phyloP scores from a whole-genome alignment of 2,888 invertebrate genomes.

The Elmis aenea region DNA sequence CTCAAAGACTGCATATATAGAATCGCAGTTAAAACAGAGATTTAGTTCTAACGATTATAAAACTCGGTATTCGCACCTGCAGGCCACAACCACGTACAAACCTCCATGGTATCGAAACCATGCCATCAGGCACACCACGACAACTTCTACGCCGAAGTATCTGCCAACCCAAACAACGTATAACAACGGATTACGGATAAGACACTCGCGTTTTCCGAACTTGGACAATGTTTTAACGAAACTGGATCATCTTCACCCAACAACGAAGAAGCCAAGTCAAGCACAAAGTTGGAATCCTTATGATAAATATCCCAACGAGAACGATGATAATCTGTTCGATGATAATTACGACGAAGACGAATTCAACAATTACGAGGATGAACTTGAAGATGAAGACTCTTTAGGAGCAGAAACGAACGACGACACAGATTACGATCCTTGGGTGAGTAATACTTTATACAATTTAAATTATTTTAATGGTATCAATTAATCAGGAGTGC shows the following conservation, averaged over 20 bases:
- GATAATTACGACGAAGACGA: constrained; percentile 28
- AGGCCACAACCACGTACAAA: constrained; percentile 9
- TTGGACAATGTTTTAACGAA: constrained; percentile 9
- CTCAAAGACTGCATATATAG: constrained; percentile 14
- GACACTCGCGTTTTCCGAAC: constrained; percentile 16
- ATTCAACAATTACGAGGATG: constrained; percentile 4
- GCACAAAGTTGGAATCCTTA: too few relatives aligned
- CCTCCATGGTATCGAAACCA: constrained; percentile 4
- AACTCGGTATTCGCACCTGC: not conserved
- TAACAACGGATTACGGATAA: constrained; percentile 9
- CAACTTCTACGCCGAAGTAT: not conserved
- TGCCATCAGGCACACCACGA: not conserved
- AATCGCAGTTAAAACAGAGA: constrained; percentile 10
- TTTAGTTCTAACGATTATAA: constrained; percentile 11
- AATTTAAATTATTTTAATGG: too few relatives aligned
- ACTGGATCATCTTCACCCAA: constrained; percentile 12
- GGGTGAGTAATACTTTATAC: constrained; percentile 16
- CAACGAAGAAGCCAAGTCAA: too few relatives aligned
- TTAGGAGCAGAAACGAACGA: constrained; percentile 4
- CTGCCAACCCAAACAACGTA: not conserved
- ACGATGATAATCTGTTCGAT: constrained; percentile 11
- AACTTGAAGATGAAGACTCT: constrained; percentile 4
- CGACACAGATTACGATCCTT: constrained; percentile 12
- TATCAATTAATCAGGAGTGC: too few relatives aligned
- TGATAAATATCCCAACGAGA: too few relatives aligned